These are phyloP conservation scores for Pheosia tremula DNA, from an alignment of 2,888 invertebrate genomes.

Conservation along the genomic window DNA sequence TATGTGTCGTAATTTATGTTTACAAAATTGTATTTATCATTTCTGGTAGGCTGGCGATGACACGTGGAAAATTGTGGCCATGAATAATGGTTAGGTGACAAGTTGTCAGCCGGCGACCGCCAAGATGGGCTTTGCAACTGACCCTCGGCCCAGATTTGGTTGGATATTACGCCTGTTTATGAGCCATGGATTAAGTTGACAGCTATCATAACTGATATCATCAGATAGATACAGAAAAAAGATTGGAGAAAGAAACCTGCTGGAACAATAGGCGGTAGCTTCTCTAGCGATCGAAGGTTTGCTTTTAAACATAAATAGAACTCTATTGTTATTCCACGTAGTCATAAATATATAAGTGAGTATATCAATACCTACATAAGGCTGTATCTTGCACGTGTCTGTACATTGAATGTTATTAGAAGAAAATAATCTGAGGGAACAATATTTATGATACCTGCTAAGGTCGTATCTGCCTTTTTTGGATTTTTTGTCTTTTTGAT, in stretches of 20 bases:
- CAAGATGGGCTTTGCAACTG: slow-evolving; percentile 39
- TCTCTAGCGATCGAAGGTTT: neutral
- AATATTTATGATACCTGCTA: too few relatives aligned
- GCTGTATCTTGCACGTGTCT: too few relatives aligned
- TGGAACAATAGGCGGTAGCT: neutral
- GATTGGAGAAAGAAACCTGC: slow-evolving; percentile 8
- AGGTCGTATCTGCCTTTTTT: too few relatives aligned
- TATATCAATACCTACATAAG: too few relatives aligned
- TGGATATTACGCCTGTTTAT: slow-evolving; percentile 18
- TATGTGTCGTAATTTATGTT: slow-evolving; percentile 13
- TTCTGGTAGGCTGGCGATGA: slow-evolving; percentile 61
- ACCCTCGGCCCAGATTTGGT: slow-evolving; percentile 25
- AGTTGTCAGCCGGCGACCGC: slow-evolving; percentile 53
- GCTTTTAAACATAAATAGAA: too few relatives aligned
- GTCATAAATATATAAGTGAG: too few relatives aligned
- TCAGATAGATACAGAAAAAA: neutral
- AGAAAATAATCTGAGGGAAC: too few relatives aligned
- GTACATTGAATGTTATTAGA: too few relatives aligned
- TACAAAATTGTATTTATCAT: slow-evolving; percentile 49
- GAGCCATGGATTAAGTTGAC: neutral
- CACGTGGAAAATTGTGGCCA: slow-evolving; percentile 73
- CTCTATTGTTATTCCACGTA: too few relatives aligned
- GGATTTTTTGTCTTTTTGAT: too few relatives aligned
- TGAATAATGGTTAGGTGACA: slow-evolving; percentile 72
- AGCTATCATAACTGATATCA: neutral